Evolutionary conservation across 2,797 vertebrate species (phyloP), one percentile per base, ranked within the genome.

Genomic region (Merluccius polli): DNA sequence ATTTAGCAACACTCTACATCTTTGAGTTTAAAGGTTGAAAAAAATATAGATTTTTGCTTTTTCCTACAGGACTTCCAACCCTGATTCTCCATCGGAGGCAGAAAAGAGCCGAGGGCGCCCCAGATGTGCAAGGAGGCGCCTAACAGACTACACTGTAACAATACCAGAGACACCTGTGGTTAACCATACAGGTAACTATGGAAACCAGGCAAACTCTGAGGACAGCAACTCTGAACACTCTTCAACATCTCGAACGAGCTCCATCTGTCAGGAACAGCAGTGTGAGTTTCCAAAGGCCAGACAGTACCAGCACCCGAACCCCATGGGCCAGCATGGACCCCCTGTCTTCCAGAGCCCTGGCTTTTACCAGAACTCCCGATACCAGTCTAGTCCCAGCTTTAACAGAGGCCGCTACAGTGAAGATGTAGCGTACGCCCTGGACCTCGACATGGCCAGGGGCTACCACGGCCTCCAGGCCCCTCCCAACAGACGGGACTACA

Each of bases 161-260:
- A 84, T 93, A 5, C 18, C 48, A 52, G 48, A 52, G 18, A n/a
- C 48, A 5, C 5, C 48, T 9, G 8, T 13, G 48, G 48, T 13
- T 13, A 52, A 52, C 48, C 48, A 18, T 52, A 18, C 65, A 63
- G 72, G 0, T 59, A 76, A 71, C 84, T 77, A 89, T 6, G 85
- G 83, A 78, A 90, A 78, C 86, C 88, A 87, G 72, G 91, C 92
- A 0, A 89, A 90, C 81, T 95, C 95, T 0, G 95, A 97, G 77
- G 95, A 96, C 75, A 95, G 94, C 77, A 92, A 91, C 84, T 96
- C 95, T 0, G 96, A 96, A 38, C 88, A 93, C 78, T 96, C 95
- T 0, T 94, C 91, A 81, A 77, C 93, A 27, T 95, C 94, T 16
- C 94, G 95, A 41, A 84, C 90, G 71, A 92, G 93, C 73, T 95